Evolutionary conservation across 2,888 invertebrate genomes (phyloP), one percentile per base, ranked within the genome.

Genomic region (Copidosoma aretas): DNA sequence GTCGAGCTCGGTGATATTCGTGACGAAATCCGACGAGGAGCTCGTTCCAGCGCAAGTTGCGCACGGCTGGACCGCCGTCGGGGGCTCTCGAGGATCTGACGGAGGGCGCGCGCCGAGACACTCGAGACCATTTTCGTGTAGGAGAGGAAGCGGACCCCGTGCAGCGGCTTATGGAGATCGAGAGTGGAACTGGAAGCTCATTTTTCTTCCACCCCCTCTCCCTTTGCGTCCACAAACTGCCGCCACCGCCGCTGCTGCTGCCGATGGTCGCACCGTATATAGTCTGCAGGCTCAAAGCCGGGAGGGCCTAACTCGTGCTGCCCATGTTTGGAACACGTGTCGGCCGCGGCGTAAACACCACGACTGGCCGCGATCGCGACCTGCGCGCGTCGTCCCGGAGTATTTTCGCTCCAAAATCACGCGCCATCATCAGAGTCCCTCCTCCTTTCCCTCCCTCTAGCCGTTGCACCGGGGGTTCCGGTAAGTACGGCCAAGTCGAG

Each of bases 241-340:
- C 32, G 32, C 32, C 32, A 32, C 32, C 8, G n/a, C n/a, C n/a
- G n/a, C n/a, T n/a, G n/a, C n/a, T n/a, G n/a, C 15, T 46, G 59
- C 43, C 49, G 49, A 41, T 14, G 41, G 41, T n/a, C 15, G 14
- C 10, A n/a, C 49, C 49, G 49, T 5, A 17, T 17, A 51, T 51
- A 17, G n/a, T n/a, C 21, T 25, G 46, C 56, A 57, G 49, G 57
- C n/a, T 57, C 52, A 51, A n/a, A 51, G n/a, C 43, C 17, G 21
- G n/a, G 24, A 22, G 39, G 57, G 21, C 57, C 54, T 17, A 12
- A 58, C 43, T 8, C 32, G 8, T 46, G 17, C 43, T 4, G 43
- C 19, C 64, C 77, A 79, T 74, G 76, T 78, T 79, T 71, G 69
- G 71, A 76, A 80, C 81, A 81, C 75, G 80, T 80, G 79, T 80